Evolutionary conservation across 2,797 vertebrate genomes (phyloP), one percentile per base, ranked within the genome.

Genomic region (Notolepis coatsorum): DNA sequence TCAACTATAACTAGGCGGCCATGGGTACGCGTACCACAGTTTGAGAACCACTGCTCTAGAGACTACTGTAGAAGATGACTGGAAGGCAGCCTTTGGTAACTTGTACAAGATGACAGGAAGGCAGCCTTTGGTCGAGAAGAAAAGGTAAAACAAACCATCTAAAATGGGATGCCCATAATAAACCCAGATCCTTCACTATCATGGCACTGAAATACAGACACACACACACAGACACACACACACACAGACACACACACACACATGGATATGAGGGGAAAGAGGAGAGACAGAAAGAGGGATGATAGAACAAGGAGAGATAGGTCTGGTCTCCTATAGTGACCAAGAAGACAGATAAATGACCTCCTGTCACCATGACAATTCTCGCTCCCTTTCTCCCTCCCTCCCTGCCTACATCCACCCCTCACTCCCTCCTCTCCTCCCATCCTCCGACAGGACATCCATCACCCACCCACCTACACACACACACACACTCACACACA

Each of bases 261-360:
- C n/a, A n/a, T n/a, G n/a, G n/a, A n/a, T n/a, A n/a, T n/a, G n/a
- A n/a, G n/a, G n/a, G n/a, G n/a, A n/a, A n/a, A n/a, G n/a, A n/a
- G n/a, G n/a, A n/a, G n/a, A n/a, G n/a, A n/a, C n/a, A 12, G 8
- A 4, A 2, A 5, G 15, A 6, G 43, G 20, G 5, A 9, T 7
- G 3, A 15, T 45, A 21, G 3, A 23, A 5, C 17, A 25, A 25
- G 23, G 30, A 5, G 27, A 15, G 5, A 21, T 8, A 21, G 18
- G 5, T 33, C 15, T 15, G 71, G 52, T 56, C 39, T 54, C 68
- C 54, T 33, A 17, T n/a, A 35, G 67, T 56, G 66, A 71, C 56
- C 31, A 45, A 68, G 53, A 59, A 79, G 79, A 79, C 78, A 79
- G 78, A 90, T 82, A 80, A 86, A 88, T 80, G 73, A 77, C 75